Evolutionary conservation across 2,888 invertebrate species (phyloP).

Genomic region (Phrixothrix hirtus): DNA sequence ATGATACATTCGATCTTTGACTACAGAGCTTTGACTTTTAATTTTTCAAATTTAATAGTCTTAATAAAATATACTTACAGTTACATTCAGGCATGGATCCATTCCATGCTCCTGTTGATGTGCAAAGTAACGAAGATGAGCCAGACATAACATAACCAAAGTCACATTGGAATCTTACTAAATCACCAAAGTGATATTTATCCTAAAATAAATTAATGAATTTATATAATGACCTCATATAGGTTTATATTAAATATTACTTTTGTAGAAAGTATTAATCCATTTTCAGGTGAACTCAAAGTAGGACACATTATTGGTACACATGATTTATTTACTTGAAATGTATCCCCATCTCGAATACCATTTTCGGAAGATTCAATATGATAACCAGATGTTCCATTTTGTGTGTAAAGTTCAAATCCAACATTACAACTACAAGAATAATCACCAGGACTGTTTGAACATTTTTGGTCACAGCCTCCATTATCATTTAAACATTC

Average conservation of each 20-base stretch:
- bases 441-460: slow-evolving; percentile 86
- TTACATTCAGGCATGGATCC: slow-evolving; percentile 91
- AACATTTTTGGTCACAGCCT: slow-evolving; percentile 91
- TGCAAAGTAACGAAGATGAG: slow-evolving; percentile 81
- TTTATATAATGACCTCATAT: too few species aligned
- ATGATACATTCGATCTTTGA: too few species aligned
- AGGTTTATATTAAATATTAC: slow-evolving; percentile 45
- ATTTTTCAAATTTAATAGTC: too few species aligned
- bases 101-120: slow-evolving; percentile 91
- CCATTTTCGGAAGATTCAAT: slow-evolving; percentile 85
- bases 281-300: slow-evolving; percentile 79
- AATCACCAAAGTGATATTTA: slow-evolving; percentile 86
- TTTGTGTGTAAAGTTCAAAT: slow-evolving; percentile 82
- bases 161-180: slow-evolving; percentile 89
- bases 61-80: slow-evolving; percentile 71
- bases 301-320: slow-evolving; percentile 89
- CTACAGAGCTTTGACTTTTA: too few species aligned
- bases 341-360: slow-evolving; percentile 83
- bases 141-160: slow-evolving; percentile 94
- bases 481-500: slow-evolving; percentile 86
- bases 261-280: slow-evolving; percentile 79
- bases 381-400: slow-evolving; percentile 87
- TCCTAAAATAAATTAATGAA: slow-evolving; percentile 52
- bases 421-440: slow-evolving; percentile 90
- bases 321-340: slow-evolving; percentile 91